Evolutionary conservation across 2,797 vertebrate genomes (phyloP), one percentile per base, ranked within the genome.

Genomic region (Sebastolobus alascanus): DNA sequence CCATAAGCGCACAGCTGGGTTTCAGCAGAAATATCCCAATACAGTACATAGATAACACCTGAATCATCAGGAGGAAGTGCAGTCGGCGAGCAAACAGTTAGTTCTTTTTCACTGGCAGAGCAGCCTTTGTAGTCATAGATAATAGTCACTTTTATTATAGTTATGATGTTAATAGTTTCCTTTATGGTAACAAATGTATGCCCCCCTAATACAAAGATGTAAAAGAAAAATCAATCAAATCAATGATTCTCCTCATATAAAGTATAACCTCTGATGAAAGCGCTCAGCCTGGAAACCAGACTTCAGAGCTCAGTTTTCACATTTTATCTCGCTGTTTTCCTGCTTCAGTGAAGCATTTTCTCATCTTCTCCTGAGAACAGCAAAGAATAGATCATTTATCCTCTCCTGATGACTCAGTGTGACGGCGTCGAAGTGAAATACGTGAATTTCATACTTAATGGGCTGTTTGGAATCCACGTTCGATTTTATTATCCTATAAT

Each of bases 351-450:
- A 75, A 68, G 50, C 73, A 68, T 54, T 20, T 54, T 75, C 12
- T 79, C 64, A 67, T 70, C 25, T 56, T 56, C 61, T 65, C 35
- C 22, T 77, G 10, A 59, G 25, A 73, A 35, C 5, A 79, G 31
- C 16, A 58, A 67, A 67, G n/a, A 73, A 76, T 12, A 70, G 25
- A 76, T 76, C 20, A 60, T 78, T 29, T 64, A 40, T 73, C 65
- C 54, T 80, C 46, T 65, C 35, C 52, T 14, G 40, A 55, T 73
- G 59, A 83, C 67, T 82, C 75, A 75, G 63, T 75, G 73, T 68
- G 13, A 73, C 63, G 66, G 55, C 60, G 59, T 66, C 55, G 71
- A 65, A 59, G 29, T 52, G 46, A 81, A 77, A 68, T 71, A 46
- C 0, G 10, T 38, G 40, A 63, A 67, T 73, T 43, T 73, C 18